Evolutionary conservation across 2,113 vertebrate species (phyloP).

Genomic region (Protobothrops flavoviridis): DNA sequence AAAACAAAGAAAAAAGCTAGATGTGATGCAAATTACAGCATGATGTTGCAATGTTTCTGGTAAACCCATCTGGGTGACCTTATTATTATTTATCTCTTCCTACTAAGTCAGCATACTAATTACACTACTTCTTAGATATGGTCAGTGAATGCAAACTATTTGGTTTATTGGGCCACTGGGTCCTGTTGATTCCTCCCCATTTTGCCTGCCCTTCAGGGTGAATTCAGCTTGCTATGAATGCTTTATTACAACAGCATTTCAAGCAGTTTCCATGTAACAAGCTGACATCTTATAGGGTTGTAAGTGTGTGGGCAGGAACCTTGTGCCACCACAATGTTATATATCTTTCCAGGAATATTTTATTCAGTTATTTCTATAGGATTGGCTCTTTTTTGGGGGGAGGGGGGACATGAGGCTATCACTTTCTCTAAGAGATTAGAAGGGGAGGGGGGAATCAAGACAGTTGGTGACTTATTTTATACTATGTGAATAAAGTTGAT

Average conservation of each 20-base stretch:
- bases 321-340: not conserved
- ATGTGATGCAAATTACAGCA: not conserved
- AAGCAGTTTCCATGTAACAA: not conserved
- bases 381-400: not conserved
- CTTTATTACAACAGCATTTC: not conserved
- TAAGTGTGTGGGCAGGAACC: not conserved
- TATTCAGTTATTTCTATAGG: not conserved
- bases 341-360: not conserved
- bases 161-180: not conserved
- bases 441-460: not conserved
- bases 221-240: not conserved
- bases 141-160: not conserved
- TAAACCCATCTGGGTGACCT: not conserved
- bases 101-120: not conserved
- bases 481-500: not conserved
- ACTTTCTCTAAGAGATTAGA: not conserved
- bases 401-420: not conserved
- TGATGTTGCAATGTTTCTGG: not conserved
- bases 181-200: not conserved
- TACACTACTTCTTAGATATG: not conserved
- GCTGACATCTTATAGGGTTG: not conserved
- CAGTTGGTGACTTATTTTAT: not conserved
- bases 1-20: not conserved
- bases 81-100: not conserved
- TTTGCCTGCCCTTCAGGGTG: not conserved